These are phyloP conservation scores for Araneus ventricosus DNA, from an alignment of 1,140 invertebrate species.

Conservation along the genomic window DNA sequence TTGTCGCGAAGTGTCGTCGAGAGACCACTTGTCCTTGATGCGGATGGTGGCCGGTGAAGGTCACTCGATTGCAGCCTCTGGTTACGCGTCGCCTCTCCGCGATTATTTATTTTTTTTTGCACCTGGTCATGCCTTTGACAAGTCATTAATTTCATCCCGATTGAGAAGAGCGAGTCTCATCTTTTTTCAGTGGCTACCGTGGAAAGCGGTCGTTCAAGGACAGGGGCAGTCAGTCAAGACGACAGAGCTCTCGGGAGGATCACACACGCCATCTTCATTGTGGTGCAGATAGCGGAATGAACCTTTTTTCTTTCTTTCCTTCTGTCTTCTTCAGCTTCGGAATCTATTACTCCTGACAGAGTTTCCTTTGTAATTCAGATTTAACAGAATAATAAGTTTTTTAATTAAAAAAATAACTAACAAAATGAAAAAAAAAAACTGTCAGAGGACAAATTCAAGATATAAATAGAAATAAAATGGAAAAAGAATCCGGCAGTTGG, in stretches of 20 bases:
- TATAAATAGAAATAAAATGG: too few species aligned
- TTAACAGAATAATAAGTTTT: too few species aligned
- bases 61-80: constrained; percentile 50
- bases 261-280: not conserved
- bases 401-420: too few species aligned
- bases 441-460: too few species aligned
- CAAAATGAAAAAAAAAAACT: too few species aligned
- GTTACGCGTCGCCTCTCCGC: constrained; percentile 46
- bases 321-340: too few species aligned
- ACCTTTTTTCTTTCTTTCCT: not conserved
- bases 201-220: constrained; percentile 43
- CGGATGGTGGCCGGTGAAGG: constrained; percentile 53
- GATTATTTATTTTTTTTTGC: constrained; percentile 47
- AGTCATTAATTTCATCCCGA: constrained; percentile 68
- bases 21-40: constrained; percentile 62
- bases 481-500: too few species aligned
- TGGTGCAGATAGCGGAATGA: not conserved
- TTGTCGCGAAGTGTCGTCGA: not conserved
- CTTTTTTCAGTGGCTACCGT: constrained; percentile 48
- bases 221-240: constrained; percentile 55
- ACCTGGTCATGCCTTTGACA: constrained; percentile 54
- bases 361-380: too few species aligned
- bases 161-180: constrained; percentile 46
- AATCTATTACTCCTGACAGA: too few species aligned
- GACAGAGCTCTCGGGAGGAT: not conserved